phyloP scores from a whole-genome alignment of 53 echinoderm and acorn worm genomes.

The Arbacia lixula region DNA sequence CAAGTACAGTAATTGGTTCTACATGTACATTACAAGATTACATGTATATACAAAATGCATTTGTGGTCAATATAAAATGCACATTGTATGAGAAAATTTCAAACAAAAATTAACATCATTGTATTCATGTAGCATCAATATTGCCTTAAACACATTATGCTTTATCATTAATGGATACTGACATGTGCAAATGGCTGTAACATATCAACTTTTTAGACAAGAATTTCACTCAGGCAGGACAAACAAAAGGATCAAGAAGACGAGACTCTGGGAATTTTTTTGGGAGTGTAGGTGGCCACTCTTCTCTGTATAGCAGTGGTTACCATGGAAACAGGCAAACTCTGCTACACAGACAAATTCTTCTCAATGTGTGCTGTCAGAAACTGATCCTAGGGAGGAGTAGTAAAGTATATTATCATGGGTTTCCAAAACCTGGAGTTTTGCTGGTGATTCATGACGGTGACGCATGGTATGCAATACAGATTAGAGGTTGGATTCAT shows the following conservation, averaged over 20 bases:
- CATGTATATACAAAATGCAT: background rate
- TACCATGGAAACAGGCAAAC: slow-evolving; percentile 35
- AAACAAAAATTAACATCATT: no score
- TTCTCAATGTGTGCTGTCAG: background rate
- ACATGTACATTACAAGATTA: no score
- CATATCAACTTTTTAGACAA: no score
- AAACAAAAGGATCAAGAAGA: slow-evolving; percentile 7
- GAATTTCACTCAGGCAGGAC: background rate
- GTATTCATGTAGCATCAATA: no score
- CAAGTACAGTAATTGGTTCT: no score
- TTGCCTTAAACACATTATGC: no score
- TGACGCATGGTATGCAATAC: no score
- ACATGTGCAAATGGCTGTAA: no score
- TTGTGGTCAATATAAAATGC: background rate
- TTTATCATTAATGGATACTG: no score
- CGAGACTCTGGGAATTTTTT: background rate
- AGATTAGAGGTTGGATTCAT: background rate
- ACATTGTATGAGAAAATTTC: background rate
- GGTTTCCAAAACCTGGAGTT: no score
- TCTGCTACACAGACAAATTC: background rate
- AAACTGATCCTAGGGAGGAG: background rate
- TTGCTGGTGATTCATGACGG: no score
- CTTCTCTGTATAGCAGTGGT: slow-evolving; percentile 4
- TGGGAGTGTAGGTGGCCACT: slow-evolving; percentile 26
- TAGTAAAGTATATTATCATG: no score